Evolutionary conservation across 2,888 invertebrate species (phyloP).

Genomic region (Eupithecia tripunctaria): DNA sequence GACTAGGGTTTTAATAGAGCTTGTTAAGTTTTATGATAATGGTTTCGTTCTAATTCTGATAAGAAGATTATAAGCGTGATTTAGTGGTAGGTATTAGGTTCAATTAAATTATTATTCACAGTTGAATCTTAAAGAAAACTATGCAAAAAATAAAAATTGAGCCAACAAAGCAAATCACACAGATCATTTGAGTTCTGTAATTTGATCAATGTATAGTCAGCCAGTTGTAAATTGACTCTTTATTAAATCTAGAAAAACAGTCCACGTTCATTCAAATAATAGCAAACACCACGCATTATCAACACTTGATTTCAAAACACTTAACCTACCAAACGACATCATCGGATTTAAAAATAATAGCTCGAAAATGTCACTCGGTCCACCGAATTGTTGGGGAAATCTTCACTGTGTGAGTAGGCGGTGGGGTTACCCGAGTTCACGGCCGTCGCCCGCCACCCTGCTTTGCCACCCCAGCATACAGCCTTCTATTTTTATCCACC

Average conservation of each 20-base stretch:
- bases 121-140: background rate
- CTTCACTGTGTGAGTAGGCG: conserved; percentile 46
- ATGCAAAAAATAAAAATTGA: too few relatives aligned
- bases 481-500: conserved; percentile 66
- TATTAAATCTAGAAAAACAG: background rate
- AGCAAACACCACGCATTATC: background rate
- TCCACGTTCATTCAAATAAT: background rate
- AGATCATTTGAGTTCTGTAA: background rate
- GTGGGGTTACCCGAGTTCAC: conserved; percentile 78
- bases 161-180: too few relatives aligned
- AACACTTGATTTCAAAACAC: background rate
- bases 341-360: conserved; percentile 17
- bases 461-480: conserved; percentile 47
- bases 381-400: conserved; percentile 46
- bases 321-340: background rate
- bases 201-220: background rate
- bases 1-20: background rate
- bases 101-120: too few relatives aligned
- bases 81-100: background rate
- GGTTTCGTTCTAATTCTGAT: background rate
- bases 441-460: conserved; percentile 57
- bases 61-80: background rate
- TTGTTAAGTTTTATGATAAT: background rate
- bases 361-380: conserved; percentile 31
- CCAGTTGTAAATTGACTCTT: background rate